Percentiles rank a stretch among this genome's conserved stretches.
These are phyloP conservation scores for Bombus huntii DNA, from an alignment of 1,140 invertebrate species.

Conservation along the genomic window DNA sequence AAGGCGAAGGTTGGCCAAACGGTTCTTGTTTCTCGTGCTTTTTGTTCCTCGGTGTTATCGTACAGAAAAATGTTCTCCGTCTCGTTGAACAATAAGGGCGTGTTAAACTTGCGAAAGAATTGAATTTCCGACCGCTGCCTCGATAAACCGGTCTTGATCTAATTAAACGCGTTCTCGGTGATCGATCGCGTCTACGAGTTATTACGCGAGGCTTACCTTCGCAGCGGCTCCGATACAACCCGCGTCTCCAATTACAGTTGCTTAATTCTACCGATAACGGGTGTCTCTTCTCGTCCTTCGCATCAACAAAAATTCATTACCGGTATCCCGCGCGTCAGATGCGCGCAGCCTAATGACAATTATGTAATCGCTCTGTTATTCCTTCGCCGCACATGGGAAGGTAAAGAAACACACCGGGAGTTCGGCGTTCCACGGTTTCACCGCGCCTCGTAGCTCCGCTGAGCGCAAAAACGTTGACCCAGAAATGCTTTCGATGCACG, in stretches of 20 bases:
- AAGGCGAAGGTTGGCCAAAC: neutral
- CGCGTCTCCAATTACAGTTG: constrained; percentile 37
- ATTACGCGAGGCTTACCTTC: constrained; percentile 5
- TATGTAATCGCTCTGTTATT: constrained; percentile 40
- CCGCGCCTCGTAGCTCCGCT: neutral
- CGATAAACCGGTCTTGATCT: constrained; percentile 36
- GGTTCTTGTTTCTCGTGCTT: neutral
- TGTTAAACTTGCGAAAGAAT: constrained; percentile 10
- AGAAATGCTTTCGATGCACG: constrained; percentile 7
- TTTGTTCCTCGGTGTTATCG: neutral
- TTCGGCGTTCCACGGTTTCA: neutral
- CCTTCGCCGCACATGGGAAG: constrained; percentile 41
- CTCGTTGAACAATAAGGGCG: neutral
- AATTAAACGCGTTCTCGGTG: constrained; percentile 56
- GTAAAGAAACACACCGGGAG: neutral
- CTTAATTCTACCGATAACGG: constrained; percentile 29
- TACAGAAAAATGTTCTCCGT: neutral
- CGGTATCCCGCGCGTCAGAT: neutral
- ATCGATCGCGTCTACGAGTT: constrained; percentile 43
- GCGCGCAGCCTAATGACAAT: constrained; percentile 32
- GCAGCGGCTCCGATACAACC: neutral
- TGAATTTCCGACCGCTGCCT: neutral
- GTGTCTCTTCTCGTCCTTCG: neutral
- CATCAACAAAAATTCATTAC: constrained; percentile 39
- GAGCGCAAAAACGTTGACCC: neutral